Conservation (phyloP, 2,113 vertebrate genomes). For the Pachypanchax playfairii region DNA sequence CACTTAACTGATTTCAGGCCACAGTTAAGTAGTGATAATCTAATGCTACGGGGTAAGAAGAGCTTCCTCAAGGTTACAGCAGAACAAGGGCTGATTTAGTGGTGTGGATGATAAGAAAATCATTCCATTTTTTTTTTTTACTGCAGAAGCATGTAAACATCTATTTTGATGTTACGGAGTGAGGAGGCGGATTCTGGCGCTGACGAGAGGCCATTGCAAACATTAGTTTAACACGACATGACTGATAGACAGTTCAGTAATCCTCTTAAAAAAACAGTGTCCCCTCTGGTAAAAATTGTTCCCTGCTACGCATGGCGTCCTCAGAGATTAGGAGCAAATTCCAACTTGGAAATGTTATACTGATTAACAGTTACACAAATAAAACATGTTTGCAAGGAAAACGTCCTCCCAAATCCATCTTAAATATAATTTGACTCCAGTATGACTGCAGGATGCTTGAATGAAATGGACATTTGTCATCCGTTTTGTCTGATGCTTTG, state of each 20-base stretch:
- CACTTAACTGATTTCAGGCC: constrained; percentile 61
- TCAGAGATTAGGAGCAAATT: constrained; percentile 74
- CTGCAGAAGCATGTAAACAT: constrained; percentile 63
- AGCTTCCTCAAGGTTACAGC: constrained; percentile 61
- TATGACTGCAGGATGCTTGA: constrained; percentile 24
- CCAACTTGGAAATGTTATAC: constrained; percentile 68
- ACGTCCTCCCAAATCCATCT: constrained; percentile 31
- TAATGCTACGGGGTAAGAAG: constrained; percentile 53
- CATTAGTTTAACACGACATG: constrained; percentile 73
- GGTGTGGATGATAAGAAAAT: constrained; percentile 66
- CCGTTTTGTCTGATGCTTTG: constrained; percentile 4
- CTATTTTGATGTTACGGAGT: constrained; percentile 62
- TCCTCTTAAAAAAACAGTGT: constrained; percentile 80
- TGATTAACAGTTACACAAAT: constrained; percentile 72
- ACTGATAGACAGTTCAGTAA: constrained; percentile 78
- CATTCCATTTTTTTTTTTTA: constrained; percentile 68
- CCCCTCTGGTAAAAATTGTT: constrained; percentile 78
- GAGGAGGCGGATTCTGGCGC: constrained; percentile 71
- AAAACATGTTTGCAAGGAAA: constrained; percentile 40
- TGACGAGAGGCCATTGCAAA: constrained; percentile 63
- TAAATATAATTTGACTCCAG: constrained; percentile 46
- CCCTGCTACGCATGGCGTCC: constrained; percentile 52
- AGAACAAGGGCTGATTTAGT: constrained; percentile 56
- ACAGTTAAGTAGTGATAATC: constrained; percentile 55
- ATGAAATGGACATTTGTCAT: constrained; percentile 51